Conservation (phyloP, 1,140 invertebrate genomes). For the Euwallacea fornicatus region DNA sequence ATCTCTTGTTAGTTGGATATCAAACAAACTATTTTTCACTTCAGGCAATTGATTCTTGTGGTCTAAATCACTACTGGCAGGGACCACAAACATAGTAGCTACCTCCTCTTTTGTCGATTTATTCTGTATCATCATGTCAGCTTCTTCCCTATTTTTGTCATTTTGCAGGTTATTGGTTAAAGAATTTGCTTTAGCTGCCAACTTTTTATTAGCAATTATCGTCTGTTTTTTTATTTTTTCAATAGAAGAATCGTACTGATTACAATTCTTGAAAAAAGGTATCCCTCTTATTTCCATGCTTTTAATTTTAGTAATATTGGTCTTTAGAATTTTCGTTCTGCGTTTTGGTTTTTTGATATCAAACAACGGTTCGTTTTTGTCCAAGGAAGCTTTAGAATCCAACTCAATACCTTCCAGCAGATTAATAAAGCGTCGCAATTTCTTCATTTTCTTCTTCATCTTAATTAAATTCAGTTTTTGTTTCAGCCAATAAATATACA, state of each 20-base stretch:
- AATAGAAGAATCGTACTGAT: too few relatives aligned
- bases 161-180: conserved; percentile 5
- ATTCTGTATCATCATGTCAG: not conserved
- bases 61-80: not conserved
- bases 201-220: conserved; percentile 2
- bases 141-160: not conserved
- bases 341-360: conserved; percentile 40
- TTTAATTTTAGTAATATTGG: conserved; percentile 41
- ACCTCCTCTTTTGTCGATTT: not conserved
- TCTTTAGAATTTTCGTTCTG: conserved; percentile 41
- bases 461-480: conserved; percentile 7
- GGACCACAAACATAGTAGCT: not conserved
- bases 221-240: too few relatives aligned
- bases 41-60: not conserved
- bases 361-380: conserved; percentile 23
- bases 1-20: conserved; percentile 10
- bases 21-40: conserved; percentile 9
- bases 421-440: conserved; percentile 23
- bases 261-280: conserved; percentile 7
- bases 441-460: conserved; percentile 38
- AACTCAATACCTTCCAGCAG: not conserved
- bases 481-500: not conserved
- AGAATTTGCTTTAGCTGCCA: conserved; percentile 8
- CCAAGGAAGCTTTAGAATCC: not conserved
- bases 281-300: conserved; percentile 38